These are phyloP conservation scores for Pelecanoides urinatrix DNA, from an alignment of 2,113 vertebrate species.

Conservation along the genomic window DNA sequence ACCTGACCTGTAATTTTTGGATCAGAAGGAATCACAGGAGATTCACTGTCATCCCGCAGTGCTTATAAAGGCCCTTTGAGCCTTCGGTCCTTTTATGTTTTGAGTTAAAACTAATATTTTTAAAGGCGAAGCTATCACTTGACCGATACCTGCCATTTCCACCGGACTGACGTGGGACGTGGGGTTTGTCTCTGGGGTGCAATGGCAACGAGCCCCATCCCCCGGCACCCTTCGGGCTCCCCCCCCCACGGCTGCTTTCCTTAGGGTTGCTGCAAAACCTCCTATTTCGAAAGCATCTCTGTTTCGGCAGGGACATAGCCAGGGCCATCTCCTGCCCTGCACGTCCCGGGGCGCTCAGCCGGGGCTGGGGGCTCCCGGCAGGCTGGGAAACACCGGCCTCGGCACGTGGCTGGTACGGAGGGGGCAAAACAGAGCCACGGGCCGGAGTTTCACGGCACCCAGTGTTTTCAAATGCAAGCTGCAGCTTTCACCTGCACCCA, in stretches of 20 bases:
- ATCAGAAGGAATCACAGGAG: neutral
- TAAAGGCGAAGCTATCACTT: neutral
- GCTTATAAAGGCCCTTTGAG: neutral
- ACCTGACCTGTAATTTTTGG: neutral
- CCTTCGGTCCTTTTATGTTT: neutral
- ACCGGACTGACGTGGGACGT: rapidly evolving
- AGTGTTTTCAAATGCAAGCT: neutral
- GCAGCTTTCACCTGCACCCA: neutral
- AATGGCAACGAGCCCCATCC: neutral
- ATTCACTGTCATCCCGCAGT: neutral
- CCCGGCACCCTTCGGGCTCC: neutral
- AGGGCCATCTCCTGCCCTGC: neutral
- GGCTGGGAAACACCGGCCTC: neutral
- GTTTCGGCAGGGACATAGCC: no score
- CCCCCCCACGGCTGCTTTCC: neutral
- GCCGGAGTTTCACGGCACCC: neutral
- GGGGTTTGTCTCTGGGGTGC: neutral
- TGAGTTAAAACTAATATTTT: neutral
- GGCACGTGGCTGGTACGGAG: neutral
- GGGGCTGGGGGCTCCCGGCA: neutral
- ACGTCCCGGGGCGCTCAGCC: rapidly evolving
- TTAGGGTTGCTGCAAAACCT: neutral
- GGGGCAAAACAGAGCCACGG: neutral
- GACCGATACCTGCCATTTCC: neutral
- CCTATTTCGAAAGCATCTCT: neutral